Base-by-base conservation (phyloP, 2,888 invertebrate species). In the Meta bourneti region DNA sequence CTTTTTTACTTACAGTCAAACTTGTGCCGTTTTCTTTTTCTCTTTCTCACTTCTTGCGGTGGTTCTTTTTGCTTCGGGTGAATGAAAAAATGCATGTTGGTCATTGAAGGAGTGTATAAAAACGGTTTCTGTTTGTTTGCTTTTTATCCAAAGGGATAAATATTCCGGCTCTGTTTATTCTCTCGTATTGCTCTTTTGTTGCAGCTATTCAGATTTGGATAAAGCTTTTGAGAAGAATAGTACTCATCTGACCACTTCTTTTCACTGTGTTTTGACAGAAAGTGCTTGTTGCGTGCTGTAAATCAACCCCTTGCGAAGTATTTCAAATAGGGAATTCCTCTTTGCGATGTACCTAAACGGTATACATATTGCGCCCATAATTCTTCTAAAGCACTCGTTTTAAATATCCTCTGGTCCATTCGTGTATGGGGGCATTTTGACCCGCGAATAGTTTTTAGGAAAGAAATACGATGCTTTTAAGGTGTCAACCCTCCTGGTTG, bases 161-260 rank as follows among this genome's bases (percentile, higher is more conserved):
- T 48, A 84, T 84, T 75, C 84, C 54, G 49, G 49, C 54, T 84
- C 48, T 84, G 61, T 84, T 74, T 84, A 84, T 84, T 82, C 82
- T 13, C 52, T 82, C 82, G 19, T 49, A 72, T 72, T 72, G 82
- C 82, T 72, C 52, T 72, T 81, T 70, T 81, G 80, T 69, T 83
- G 72, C 72, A 52, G 71, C 74, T 61, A 84, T 84, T 84, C 75
- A 84, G 84, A 84, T 54, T 82, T 49, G 82, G 51, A 71, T 51
- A 82, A 82, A 71, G 71, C 71, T 72, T 82, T 82, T 72, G n/a
- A 19, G 51, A 71, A 51, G 82, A 71, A 82, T 71, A 82, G 70
- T 82, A 72, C 71, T 82, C 81, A 81, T 70, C 8, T 20, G 52
- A 51, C 52, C 83, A 13, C 5, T 54, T 84, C 34, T 52, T 83